These are phyloP conservation scores for Spodoptera exigua DNA, from an alignment of 2,888 invertebrate genomes.

Conservation along the genomic window DNA sequence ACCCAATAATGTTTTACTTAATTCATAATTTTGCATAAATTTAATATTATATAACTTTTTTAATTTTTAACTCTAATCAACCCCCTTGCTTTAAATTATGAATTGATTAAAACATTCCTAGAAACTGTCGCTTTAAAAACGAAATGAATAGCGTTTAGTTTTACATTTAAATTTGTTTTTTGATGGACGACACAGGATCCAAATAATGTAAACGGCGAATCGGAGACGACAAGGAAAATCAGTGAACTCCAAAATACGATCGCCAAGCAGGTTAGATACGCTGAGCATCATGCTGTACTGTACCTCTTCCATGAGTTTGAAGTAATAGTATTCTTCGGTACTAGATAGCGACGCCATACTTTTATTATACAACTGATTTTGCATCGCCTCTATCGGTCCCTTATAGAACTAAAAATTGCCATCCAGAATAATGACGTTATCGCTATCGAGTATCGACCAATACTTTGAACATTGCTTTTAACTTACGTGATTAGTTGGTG, in stretches of 20 bases:
- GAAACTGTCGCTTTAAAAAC: slow-evolving; percentile 31
- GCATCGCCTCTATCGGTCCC: no score
- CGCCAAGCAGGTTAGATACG: slow-evolving; percentile 94
- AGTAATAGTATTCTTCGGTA: no score
- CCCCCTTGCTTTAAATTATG: slow-evolving; percentile 6
- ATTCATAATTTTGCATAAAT: slow-evolving; percentile 25
- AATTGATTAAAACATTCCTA: slow-evolving; percentile 45
- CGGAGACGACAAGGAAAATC: slow-evolving; percentile 88
- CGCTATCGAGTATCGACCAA: no score
- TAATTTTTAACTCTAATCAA: neutral
- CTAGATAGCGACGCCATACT: no score
- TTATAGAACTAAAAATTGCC: no score
- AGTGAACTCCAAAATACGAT: slow-evolving; percentile 95
- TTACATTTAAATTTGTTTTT: slow-evolving; percentile 67
- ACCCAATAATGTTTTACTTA: slow-evolving; percentile 33
- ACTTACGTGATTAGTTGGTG: slow-evolving; percentile 24
- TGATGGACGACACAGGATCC: slow-evolving; percentile 81
- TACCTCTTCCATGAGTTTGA: no score
- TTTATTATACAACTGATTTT: no score
- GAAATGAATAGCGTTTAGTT: slow-evolving; percentile 56
- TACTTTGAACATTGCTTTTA: no score
- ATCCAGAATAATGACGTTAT: no score
- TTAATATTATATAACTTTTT: no score
- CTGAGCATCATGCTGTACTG: slow-evolving; percentile 51
- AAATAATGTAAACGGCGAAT: slow-evolving; percentile 84